Conservation (phyloP, 2,797 vertebrate genomes). For the Otolemur crassicaudatus region DNA sequence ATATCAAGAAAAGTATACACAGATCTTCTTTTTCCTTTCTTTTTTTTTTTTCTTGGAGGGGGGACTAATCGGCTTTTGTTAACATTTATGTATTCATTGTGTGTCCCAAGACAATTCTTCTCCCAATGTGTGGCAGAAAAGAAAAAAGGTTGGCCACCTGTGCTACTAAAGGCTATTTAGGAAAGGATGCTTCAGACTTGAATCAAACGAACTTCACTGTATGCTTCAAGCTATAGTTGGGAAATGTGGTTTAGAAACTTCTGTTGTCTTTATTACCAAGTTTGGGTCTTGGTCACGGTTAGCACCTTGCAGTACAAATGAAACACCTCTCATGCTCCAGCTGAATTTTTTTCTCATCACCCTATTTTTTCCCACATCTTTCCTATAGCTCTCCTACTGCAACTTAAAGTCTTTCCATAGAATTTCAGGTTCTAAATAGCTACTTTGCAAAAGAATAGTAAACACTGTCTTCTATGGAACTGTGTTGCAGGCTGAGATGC, state of each 20-base stretch:
- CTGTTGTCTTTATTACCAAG: neutral
- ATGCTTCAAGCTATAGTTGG: neutral
- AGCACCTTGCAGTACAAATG: neutral
- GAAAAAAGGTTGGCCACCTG: no score
- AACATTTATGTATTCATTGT: no score
- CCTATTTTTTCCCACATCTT: neutral
- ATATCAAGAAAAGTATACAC: no score
- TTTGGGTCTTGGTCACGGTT: neutral
- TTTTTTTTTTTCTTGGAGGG: no score
- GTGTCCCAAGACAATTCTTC: no score
- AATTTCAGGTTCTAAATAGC: conserved; percentile 6
- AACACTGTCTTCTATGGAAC: neutral
- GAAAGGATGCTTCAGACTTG: neutral
- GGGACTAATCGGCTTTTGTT: no score
- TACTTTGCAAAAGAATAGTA: conserved; percentile 12
- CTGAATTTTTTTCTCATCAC: neutral
- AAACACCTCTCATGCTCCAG: neutral
- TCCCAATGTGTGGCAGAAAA: no score
- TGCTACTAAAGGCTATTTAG: neutral
- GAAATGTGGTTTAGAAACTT: neutral
- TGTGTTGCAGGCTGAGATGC: neutral
- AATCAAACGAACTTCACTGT: neutral
- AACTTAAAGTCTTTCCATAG: neutral
- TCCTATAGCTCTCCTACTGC: neutral
- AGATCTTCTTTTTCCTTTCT: no score